Base-by-base conservation (phyloP, 2,113 vertebrate genomes). In the Lamprotornis superbus region DNA sequence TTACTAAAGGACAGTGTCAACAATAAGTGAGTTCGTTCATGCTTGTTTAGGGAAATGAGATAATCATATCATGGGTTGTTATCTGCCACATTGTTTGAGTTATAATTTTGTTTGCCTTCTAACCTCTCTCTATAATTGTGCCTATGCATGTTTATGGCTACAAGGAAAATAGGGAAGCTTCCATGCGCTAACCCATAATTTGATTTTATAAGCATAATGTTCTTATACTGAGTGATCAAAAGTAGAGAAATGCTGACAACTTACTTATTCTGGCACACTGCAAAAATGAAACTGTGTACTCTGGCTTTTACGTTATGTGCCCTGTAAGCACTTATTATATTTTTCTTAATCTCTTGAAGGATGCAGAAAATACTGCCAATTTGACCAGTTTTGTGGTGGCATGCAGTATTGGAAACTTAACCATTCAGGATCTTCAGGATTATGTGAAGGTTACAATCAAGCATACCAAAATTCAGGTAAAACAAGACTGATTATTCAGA, bases 371-470 rank as follows among this genome's bases (percentile, higher is more conserved):
- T 91, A 47, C 96, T 89, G 94, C 91, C 84, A 96, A 94, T 65
- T 96, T 99, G 81, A 98, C 98, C 94, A 99, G 99, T 94, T 99
- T 98, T 50, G 99, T 99, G 89, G 99, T 99, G 94, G 99, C 99
- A 5, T 99, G 99, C 97, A 99, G 99, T 61, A 98, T 99, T 90
- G 99, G 98, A 37, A 99, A 99, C 94, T 87, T 98, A 39, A 97
- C 98, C 65, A 98, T 99, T 96, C 97, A 76, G 15, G 90, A 98
- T 94, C 98, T 99, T 87, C 92, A 57, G 61, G 98, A 99, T 23
- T 98, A 98, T 9, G 99, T 99, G 80, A 97, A 93, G 96, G 98
- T 99, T 86, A 97, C 98, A 91, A 99, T 99, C 60, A 97, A 98
- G 52, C 99, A 99, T 76, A 98, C 97, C 20, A 96, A 97, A 73